Evolutionary conservation across 1,140 invertebrate genomes (phyloP), one percentile per base, ranked within the genome.

Genomic region (Macrosteles quadrilineatus): DNA sequence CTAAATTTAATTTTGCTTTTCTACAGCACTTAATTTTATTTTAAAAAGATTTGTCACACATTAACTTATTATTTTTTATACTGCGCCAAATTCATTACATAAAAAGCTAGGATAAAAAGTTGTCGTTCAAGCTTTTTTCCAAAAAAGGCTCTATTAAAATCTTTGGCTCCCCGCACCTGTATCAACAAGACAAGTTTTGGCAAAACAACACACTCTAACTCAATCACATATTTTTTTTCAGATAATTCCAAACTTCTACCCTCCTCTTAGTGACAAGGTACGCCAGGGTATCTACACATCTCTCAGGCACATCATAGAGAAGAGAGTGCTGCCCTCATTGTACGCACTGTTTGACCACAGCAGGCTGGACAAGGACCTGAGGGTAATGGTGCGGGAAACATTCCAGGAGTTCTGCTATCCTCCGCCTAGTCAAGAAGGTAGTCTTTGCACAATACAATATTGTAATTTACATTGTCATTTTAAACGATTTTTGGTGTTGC

Each of bases 231-330:
- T n/a, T n/a, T n/a, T n/a, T n/a, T n/a, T n/a, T 36, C 84, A 97
- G 85, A 97, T 98, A 76, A 96, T 97, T 81, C 89, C 92, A 71
- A 95, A 97, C 80, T 98, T 97, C 81, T 94, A 92, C 83, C 92
- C 95, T 57, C 84, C 88, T 59, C 85, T 93, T 73, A 85, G 89
- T 43, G 91, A 93, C 43, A 92, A 92, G 85, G 94, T 99, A 6
- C 87, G 89, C 75, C 87, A 88, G 76, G 96, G 97, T 30, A 95
- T 99, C 74, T 95, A 91, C 79, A 91, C 92, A 77, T 97, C 96
- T n/a, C 80, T 98, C 4, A 84, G 90, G 76, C 91, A 95, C 80
- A 98, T 98, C 77, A 86, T 98, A 36, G 95, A 98, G 73, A 98
- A 98, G 82, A 86, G 95, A 79, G 95, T 98, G 50, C 83, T 98